phyloP scores from a whole-genome alignment of 2,113 vertebrate species.

The Jaculus jaculus region DNA sequence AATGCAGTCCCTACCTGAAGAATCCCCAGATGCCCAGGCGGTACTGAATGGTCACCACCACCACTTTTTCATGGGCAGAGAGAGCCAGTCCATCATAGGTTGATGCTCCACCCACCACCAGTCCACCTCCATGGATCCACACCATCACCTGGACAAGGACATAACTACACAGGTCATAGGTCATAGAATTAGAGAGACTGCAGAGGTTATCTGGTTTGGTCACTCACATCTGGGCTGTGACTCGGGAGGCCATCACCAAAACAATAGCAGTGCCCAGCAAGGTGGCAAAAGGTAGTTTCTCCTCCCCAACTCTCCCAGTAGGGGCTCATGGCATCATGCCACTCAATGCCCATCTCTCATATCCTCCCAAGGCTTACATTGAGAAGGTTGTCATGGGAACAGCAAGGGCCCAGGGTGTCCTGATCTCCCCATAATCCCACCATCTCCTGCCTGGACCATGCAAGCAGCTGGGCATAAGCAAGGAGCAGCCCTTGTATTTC shows the following conservation, averaged over 20 bases:
- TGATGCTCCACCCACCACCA: slow-evolving; percentile 80
- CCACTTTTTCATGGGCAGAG: slow-evolving; percentile 86
- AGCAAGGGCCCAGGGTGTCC: background rate
- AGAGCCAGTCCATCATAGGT: slow-evolving; percentile 83
- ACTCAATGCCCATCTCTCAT: fast-evolving
- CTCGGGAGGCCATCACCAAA: background rate
- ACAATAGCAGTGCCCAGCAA: background rate
- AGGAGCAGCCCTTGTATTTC: fast-evolving
- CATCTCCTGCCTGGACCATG: fast-evolving
- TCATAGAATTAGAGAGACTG: background rate
- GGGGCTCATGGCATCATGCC: fast-evolving
- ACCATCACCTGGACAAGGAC: slow-evolving; percentile 86
- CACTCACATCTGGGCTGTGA: fast-evolving
- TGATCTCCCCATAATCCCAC: too few species aligned
- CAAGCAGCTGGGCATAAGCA: fast-evolving
- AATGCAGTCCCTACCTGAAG: slow-evolving; percentile 83
- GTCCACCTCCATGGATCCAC: slow-evolving; percentile 89
- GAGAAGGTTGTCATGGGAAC: fast-evolving
- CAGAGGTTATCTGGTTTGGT: background rate
- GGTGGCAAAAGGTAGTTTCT: fast-evolving
- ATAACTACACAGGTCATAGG: background rate
- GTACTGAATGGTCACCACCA: slow-evolving; percentile 89
- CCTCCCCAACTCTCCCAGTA: background rate
- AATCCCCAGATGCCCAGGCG: slow-evolving; percentile 88
- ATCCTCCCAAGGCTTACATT: fast-evolving